A percentile compares a stretch with the other conserved stretches of the same genome.
Conservation (phyloP, 2,113 vertebrate species). For the Podarcis raffonei region DNA sequence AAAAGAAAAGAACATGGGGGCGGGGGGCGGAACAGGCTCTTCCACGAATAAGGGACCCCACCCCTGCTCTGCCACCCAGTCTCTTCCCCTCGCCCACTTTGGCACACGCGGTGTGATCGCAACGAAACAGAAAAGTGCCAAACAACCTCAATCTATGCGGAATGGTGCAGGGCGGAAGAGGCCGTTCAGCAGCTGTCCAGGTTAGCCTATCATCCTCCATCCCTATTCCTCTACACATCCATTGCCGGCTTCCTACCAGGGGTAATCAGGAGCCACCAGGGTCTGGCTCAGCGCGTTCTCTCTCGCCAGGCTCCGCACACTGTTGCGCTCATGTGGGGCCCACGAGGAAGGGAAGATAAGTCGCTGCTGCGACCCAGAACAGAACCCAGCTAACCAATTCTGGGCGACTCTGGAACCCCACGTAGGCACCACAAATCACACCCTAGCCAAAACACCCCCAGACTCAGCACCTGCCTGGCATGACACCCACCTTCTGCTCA, state of each 20-base stretch:
- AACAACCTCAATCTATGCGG: background rate
- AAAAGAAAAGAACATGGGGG: accelerated
- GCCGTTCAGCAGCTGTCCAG: background rate
- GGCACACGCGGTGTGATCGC: background rate
- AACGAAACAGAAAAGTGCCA: background rate
- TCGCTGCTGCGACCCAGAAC: background rate
- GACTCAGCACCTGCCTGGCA: too few species aligned
- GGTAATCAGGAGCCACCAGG: background rate
- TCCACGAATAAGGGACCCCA: too few species aligned
- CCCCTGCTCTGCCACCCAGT: accelerated
- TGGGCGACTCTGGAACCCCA: background rate
- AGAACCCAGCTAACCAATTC: background rate
- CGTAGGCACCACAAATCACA: background rate
- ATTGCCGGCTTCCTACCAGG: background rate
- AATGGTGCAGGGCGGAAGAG: background rate
- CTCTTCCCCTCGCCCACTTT: background rate
- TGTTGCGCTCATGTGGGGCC: background rate
- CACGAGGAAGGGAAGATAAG: too few species aligned
- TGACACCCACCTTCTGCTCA: background rate
- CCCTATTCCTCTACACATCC: background rate
- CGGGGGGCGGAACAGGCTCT: accelerated
- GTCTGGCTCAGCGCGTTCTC: background rate
- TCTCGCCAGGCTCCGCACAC: background rate
- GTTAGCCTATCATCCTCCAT: background rate
- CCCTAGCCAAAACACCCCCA: background rate